A percentile compares a stretch with the other conserved stretches of the same genome.
These are phyloP conservation scores for Drosophila quinaria DNA, from an alignment of 2,888 invertebrate genomes.

Conservation along the genomic window DNA sequence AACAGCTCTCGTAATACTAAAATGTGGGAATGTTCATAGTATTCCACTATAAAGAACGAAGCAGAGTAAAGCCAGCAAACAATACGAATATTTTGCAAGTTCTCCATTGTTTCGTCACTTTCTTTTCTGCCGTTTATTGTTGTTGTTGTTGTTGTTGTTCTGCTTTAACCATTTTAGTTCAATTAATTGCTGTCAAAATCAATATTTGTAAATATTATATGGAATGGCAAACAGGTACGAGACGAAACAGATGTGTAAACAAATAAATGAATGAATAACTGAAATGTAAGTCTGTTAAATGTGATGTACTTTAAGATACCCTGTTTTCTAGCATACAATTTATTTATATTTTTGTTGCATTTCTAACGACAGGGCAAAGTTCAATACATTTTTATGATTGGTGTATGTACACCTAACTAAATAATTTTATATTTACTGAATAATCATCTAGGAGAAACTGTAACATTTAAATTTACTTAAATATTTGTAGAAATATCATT, in stretches of 20 bases:
- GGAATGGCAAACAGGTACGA: slow-evolving; percentile 22
- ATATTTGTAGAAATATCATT: no score
- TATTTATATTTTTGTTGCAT: no score
- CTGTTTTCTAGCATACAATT: not conserved
- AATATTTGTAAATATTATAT: slow-evolving; percentile 44
- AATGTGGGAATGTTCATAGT: not conserved
- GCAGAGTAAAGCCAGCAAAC: not conserved
- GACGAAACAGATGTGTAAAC: slow-evolving; percentile 48
- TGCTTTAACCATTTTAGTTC: slow-evolving; percentile 23
- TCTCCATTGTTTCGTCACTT: slow-evolving; percentile 11
- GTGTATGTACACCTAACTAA: no score
- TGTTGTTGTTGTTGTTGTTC: slow-evolving; percentile 8
- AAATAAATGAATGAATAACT: slow-evolving; percentile 13
- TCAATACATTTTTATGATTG: no score
- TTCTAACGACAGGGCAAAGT: no score
- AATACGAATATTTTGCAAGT: not conserved
- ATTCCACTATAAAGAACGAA: not conserved
- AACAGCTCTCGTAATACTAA: slow-evolving; percentile 17
- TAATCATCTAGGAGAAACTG: no score
- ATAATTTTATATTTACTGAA: no score
- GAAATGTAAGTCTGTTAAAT: not conserved
- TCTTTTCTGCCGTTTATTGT: slow-evolving; percentile 9
- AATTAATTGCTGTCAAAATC: slow-evolving; percentile 55
- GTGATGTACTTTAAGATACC: slow-evolving; percentile 2
- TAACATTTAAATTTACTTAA: no score